Percentiles rank a stretch among this genome's conserved stretches.
Conservation (phyloP, 92 coral and sea anemone genomes). For the Plumapathes pennacea region DNA sequence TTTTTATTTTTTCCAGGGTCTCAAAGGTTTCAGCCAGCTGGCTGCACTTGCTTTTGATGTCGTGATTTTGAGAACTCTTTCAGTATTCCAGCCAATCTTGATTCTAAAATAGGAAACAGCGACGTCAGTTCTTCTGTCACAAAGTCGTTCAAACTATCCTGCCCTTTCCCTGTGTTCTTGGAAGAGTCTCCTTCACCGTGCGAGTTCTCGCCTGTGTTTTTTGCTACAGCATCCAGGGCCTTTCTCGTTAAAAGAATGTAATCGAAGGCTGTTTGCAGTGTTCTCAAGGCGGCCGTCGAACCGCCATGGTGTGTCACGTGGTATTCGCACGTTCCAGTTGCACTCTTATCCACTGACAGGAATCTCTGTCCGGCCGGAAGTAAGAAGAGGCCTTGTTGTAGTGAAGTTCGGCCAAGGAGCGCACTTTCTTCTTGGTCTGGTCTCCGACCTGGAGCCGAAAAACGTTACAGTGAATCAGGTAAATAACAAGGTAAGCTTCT, state of each 20-base stretch:
- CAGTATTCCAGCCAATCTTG: slow-evolving; percentile 64
- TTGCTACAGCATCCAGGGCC: slow-evolving; percentile 41
- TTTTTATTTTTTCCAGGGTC: slow-evolving; percentile 38
- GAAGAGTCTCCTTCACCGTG: neutral
- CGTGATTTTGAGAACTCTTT: slow-evolving; percentile 67
- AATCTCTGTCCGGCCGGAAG: slow-evolving; percentile 42
- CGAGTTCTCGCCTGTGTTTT: neutral
- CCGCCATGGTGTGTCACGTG: slow-evolving; percentile 65
- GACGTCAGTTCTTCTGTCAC: slow-evolving; percentile 44
- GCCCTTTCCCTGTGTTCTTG: neutral
- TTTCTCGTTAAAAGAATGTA: slow-evolving; percentile 48
- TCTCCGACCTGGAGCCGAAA: slow-evolving; percentile 64
- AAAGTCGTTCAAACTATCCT: neutral
- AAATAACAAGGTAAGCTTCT: no score
- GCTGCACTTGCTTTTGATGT: slow-evolving; percentile 23
- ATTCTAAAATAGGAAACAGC: slow-evolving; percentile 71
- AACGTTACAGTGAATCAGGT: no score
- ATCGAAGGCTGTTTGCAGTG: slow-evolving; percentile 63
- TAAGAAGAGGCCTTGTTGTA: slow-evolving; percentile 67
- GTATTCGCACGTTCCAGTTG: slow-evolving; percentile 90
- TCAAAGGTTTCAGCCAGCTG: slow-evolving; percentile 44
- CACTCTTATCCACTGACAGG: slow-evolving; percentile 79
- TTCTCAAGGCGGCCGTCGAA: slow-evolving; percentile 62
- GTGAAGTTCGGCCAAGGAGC: slow-evolving; percentile 87
- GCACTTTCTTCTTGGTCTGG: slow-evolving; percentile 76